phyloP scores from a whole-genome alignment of 2,797 vertebrate species.

The Myiotriccus ornatus region DNA sequence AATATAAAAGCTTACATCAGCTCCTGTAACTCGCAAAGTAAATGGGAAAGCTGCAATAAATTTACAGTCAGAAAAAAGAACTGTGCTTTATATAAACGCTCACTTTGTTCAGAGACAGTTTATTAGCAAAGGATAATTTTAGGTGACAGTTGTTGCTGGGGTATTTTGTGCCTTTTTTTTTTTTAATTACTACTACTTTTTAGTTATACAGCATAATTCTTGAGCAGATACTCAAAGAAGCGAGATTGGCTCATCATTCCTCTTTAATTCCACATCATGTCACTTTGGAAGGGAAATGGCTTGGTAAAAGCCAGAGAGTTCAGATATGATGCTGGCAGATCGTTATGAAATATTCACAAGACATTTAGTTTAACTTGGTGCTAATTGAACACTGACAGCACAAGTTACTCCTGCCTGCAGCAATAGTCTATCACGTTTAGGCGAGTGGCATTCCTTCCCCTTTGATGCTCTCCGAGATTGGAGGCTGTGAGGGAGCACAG shows the following conservation, averaged over 20 bases:
- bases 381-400: slow-evolving; percentile 73
- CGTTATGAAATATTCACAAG: slow-evolving; percentile 75
- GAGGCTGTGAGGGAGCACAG: neutral
- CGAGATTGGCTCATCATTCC: slow-evolving; percentile 44
- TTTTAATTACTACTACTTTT: neutral
- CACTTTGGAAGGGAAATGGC: slow-evolving; percentile 63
- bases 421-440: slow-evolving; percentile 66
- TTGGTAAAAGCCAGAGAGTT: slow-evolving; percentile 71
- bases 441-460: slow-evolving; percentile 35
- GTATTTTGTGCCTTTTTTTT: neutral
- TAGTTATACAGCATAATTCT: neutral
- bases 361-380: slow-evolving; percentile 72
- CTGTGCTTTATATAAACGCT: neutral
- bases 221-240: slow-evolving; percentile 40
- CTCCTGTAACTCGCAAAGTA: neutral
- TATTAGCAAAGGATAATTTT: neutral
- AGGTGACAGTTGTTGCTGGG: neutral
- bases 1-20: slow-evolving; percentile 17
- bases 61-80: neutral
- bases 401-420: slow-evolving; percentile 70
- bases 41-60: neutral
- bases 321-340: slow-evolving; percentile 67
- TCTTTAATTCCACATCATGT: slow-evolving; percentile 57
- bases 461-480: slow-evolving; percentile 11
- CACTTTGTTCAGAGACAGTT: neutral